phyloP scores from a whole-genome alignment of 1,140 invertebrate genomes.

The Eurosta solidaginis region DNA sequence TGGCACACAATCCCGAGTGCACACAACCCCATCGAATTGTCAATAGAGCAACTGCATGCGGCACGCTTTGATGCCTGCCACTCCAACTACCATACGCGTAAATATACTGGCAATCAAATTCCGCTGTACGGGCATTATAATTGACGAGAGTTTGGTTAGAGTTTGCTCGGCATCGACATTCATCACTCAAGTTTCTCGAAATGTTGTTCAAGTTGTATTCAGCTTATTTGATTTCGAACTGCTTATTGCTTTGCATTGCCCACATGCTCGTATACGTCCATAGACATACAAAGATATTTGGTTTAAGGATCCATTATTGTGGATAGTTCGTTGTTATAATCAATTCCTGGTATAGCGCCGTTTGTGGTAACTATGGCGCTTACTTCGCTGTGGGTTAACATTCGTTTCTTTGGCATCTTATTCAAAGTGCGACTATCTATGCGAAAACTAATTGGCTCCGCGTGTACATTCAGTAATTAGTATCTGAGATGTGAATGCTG shows the following conservation, averaged over 20 bases:
- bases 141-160: too few species aligned
- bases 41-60: neutral
- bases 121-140: too few species aligned
- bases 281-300: neutral
- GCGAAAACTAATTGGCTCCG: neutral
- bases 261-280: neutral
- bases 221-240: neutral
- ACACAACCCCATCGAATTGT: neutral
- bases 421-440: slow-evolving; percentile 6
- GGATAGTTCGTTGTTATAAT: too few species aligned
- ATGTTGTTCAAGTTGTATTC: neutral
- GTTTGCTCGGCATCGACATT: too few species aligned
- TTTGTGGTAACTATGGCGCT: too few species aligned
- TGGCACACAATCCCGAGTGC: neutral
- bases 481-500: neutral
- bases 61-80: neutral
- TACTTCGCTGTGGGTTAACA: neutral
- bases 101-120: neutral
- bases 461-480: neutral
- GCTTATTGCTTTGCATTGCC: neutral
- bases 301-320: neutral
- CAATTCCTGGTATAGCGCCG: too few species aligned
- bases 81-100: neutral
- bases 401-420: neutral
- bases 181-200: neutral